These are phyloP conservation scores for Callithrix jacchus DNA, from an alignment of 2,113 vertebrate species.

Conservation along the genomic window DNA sequence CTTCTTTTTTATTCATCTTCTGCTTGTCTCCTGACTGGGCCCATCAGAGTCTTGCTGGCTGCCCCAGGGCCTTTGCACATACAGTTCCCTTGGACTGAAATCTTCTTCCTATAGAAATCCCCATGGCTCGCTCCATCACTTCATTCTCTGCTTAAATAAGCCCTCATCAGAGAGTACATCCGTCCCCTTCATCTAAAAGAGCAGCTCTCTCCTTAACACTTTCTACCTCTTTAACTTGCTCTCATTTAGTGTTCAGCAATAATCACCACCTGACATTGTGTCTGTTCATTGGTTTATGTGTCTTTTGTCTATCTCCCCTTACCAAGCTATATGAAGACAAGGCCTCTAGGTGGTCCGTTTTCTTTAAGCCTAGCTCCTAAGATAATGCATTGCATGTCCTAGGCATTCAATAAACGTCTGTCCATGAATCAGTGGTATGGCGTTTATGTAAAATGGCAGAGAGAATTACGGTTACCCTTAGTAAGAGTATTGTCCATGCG, in stretches of 20 bases:
- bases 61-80: conserved; percentile 25
- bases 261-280: too few relatives aligned
- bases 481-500: too few relatives aligned
- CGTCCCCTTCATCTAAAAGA: neutral
- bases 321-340: neutral
- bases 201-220: neutral
- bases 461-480: too few relatives aligned
- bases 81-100: neutral
- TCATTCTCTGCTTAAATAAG: neutral
- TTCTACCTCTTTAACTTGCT: neutral
- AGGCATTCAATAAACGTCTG: neutral
- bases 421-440: accelerated
- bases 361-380: too few relatives aligned
- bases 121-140: neutral
- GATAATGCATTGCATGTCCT: accelerated
- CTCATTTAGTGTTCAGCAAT: too few relatives aligned
- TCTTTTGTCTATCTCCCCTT: neutral
- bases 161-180: neutral
- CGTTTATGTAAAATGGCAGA: accelerated
- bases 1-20: neutral
- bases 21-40: neutral
- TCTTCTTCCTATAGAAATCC: neutral
- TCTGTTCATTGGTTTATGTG: neutral
- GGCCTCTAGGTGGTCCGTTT: neutral
- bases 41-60: neutral